phyloP scores from a whole-genome alignment of 64 coral and sea anemone genomes.

The Montipora efflorescens region DNA sequence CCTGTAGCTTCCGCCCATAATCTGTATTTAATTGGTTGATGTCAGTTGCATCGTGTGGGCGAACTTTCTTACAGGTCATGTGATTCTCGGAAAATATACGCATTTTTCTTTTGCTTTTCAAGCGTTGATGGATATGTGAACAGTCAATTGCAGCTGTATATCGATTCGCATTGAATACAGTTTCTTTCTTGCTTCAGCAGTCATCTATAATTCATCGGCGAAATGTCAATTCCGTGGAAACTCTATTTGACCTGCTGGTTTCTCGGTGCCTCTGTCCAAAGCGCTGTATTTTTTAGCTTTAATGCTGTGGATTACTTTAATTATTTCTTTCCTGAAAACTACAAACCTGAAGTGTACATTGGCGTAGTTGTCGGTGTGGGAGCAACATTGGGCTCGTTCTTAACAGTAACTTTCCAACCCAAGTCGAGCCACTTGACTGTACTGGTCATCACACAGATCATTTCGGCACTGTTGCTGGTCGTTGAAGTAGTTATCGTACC shows the following conservation, averaged over 20 bases:
- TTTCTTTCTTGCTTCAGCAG: not conserved
- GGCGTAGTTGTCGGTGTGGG: constrained; percentile 84
- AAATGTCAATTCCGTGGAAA: constrained; percentile 69
- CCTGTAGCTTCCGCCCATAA: too few relatives aligned
- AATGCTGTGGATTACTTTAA: constrained; percentile 96
- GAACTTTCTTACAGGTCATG: too few relatives aligned
- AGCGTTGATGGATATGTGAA: too few relatives aligned
- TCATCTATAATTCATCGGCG: not conserved
- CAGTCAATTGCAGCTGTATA: too few relatives aligned
- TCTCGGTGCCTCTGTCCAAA: constrained; percentile 90
- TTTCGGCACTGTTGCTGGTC: constrained; percentile 72
- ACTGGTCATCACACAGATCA: constrained; percentile 63
- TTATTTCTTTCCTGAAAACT: constrained; percentile 85
- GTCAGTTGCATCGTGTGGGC: too few relatives aligned
- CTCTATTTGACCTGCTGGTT: constrained; percentile 90
- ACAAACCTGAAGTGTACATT: constrained; percentile 93
- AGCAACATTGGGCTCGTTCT: constrained; percentile 75
- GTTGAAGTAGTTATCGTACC: constrained; percentile 81
- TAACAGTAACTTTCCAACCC: constrained; percentile 77
- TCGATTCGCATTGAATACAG: too few relatives aligned
- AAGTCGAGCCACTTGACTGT: constrained; percentile 66
- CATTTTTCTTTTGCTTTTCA: too few relatives aligned
- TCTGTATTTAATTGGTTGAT: too few relatives aligned
- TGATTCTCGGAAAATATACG: not conserved
- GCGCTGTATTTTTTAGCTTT: constrained; percentile 89